Evolutionary conservation across 2,113 vertebrate genomes (phyloP).

Genomic region (Malurus elegans): DNA sequence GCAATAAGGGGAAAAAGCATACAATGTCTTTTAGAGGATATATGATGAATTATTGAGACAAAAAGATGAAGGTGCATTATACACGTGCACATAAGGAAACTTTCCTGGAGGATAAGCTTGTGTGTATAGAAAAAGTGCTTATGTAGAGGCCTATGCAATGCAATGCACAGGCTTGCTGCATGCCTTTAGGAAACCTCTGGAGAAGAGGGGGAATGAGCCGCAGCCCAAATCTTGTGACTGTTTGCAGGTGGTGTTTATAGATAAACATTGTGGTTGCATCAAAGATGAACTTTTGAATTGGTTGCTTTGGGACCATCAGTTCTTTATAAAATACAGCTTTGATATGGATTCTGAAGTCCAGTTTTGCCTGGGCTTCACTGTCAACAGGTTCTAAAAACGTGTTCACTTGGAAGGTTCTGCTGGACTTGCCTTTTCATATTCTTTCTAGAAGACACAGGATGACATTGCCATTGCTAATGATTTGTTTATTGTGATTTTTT

Average conservation of each 20-base stretch:
- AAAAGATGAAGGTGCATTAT: neutral
- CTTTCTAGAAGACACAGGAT: neutral
- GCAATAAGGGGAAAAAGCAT: neutral
- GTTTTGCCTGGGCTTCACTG: neutral
- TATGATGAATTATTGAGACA: neutral
- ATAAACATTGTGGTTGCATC: neutral
- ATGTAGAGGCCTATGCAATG: neutral
- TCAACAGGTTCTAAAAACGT: neutral
- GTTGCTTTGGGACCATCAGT: neutral
- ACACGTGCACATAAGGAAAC: neutral
- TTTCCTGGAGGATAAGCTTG: neutral
- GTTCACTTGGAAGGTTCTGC: neutral
- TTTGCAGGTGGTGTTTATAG: neutral
- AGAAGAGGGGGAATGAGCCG: neutral
- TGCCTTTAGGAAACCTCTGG: neutral
- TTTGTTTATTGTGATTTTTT: neutral
- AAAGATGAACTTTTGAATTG: neutral
- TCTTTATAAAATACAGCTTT: neutral
- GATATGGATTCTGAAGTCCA: neutral
- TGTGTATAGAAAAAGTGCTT: neutral
- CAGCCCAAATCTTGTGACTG: accelerated
- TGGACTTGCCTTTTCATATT: neutral
- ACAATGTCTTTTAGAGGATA: neutral
- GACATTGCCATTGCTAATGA: neutral
- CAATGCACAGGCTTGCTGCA: neutral